Conservation (phyloP, 2,797 vertebrate species). For the Lycodopsis pacificus region DNA sequence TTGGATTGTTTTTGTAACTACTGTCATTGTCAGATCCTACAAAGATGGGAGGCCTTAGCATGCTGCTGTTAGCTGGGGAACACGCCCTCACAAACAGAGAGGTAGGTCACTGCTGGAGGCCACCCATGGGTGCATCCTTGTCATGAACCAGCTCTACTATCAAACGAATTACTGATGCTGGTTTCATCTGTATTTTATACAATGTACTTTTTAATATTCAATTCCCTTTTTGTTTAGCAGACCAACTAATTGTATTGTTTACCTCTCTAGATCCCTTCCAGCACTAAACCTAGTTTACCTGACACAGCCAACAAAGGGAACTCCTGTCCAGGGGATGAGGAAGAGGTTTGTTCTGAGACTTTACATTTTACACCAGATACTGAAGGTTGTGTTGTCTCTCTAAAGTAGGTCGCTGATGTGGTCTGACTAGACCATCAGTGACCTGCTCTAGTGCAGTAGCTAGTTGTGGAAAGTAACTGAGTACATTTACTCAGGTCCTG, state of each 20-base stretch:
- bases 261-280: slow-evolving; percentile 83
- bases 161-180: neutral
- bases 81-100: slow-evolving; percentile 95
- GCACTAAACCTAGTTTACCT: slow-evolving; percentile 75
- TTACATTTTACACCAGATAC: neutral
- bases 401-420: neutral
- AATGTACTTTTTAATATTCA: neutral
- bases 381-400: neutral
- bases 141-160: slow-evolving; percentile 14
- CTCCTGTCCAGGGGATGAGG: slow-evolving; percentile 65
- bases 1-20: slow-evolving; percentile 11
- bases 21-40: slow-evolving; percentile 89
- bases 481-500: neutral
- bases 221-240: neutral
- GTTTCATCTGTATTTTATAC: slow-evolving; percentile 29
- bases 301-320: slow-evolving; percentile 71
- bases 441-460: neutral
- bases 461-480: neutral
- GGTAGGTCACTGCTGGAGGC: slow-evolving; percentile 79
- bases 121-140: slow-evolving; percentile 10
- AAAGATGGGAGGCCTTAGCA: slow-evolving; percentile 98
- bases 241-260: slow-evolving; percentile 10
- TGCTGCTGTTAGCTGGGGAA: slow-evolving; percentile 97
- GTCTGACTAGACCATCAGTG: neutral
- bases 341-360: slow-evolving; percentile 68